These are phyloP conservation scores for Eilema griseolum DNA, from an alignment of 2,888 invertebrate genomes.

Conservation along the genomic window DNA sequence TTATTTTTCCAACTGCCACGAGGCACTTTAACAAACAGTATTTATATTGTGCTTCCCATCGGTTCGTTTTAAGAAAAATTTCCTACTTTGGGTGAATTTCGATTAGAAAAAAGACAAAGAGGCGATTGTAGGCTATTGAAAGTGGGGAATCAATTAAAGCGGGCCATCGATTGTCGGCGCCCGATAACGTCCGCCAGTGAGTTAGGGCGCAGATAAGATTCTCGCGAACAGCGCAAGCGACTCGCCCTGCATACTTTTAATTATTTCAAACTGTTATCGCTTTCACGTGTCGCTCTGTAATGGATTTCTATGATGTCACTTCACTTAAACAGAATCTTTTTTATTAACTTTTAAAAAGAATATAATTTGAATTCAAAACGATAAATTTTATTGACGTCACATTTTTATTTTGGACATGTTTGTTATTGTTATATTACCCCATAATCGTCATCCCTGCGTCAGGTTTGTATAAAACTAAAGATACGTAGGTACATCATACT, in stretches of 20 bases:
- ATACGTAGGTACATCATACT: too few species aligned
- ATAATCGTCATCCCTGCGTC: too few species aligned
- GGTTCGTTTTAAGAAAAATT: conserved; percentile 72
- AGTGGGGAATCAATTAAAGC: conserved; percentile 84
- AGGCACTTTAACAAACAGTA: conserved; percentile 67
- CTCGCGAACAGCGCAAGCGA: conserved; percentile 44
- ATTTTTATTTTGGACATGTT: too few species aligned
- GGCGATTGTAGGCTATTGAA: conserved; percentile 70
- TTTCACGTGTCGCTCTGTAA: conserved; percentile 40
- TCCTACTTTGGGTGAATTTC: conserved; percentile 72
- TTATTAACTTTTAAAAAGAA: neutral
- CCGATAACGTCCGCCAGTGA: conserved; percentile 77
- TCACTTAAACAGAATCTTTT: conserved; percentile 22
- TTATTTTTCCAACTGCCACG: conserved; percentile 61
- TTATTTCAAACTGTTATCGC: conserved; percentile 65
- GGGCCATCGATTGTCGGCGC: conserved; percentile 75
- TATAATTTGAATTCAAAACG: neutral
- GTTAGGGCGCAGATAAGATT: conserved; percentile 70
- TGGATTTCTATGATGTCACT: conserved; percentile 32
- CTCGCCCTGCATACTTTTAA: conserved; percentile 60
- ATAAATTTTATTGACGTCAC: neutral
- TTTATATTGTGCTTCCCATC: conserved; percentile 66
- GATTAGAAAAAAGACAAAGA: conserved; percentile 82
- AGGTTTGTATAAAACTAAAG: too few species aligned
- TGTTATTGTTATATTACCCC: too few species aligned